Evolutionary conservation across 2,888 invertebrate species (phyloP), one percentile per base, ranked within the genome.

Genomic region (Abscondita cerata): DNA sequence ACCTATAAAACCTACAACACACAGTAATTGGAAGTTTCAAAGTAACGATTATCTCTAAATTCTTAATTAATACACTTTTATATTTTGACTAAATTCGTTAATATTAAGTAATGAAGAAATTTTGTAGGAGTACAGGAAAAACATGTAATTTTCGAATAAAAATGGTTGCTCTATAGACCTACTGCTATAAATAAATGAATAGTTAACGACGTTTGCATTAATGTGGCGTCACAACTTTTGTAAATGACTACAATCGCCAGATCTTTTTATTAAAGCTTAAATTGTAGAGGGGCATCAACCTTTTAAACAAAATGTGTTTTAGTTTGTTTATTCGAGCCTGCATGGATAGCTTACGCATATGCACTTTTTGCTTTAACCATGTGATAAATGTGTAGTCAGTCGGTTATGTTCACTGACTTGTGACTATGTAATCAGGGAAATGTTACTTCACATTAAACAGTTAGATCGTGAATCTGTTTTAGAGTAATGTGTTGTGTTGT

Each of bases 261-360:
- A 25, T 44, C 13, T 41, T 16, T 41, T 41, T 44, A 44, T 44
- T 18, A 19, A 44, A 44, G 44, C 19, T 41, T 56, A 56, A 56
- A 50, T 47, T 54, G 18, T 16, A 46, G 55, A 46, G 52, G 67
- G 67, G 63, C 67, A 67, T 65, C 65, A 65, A 67, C 64, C 67
- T 67, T 53, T 38, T 62, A 38, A 44, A 60, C 58, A 64, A 62
- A 59, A 57, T 66, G 62, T 66, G 64, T 64, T 64, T 55, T 59
- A 62, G 53, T 56, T 54, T 65, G 64, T 61, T 57, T 62, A 52
- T 57, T 65, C 59, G 60, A 59, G 64, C 63, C 48, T 64, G 64
- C 64, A 64, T 62, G n/a, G 55, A 60, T 61, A 47, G 47, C 51
- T 55, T 56, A 56, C 58, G 54, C 64, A 59, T 60, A 59, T 65